Conservation (phyloP, 2,888 invertebrate species). For the Carterocephalus palaemon region DNA sequence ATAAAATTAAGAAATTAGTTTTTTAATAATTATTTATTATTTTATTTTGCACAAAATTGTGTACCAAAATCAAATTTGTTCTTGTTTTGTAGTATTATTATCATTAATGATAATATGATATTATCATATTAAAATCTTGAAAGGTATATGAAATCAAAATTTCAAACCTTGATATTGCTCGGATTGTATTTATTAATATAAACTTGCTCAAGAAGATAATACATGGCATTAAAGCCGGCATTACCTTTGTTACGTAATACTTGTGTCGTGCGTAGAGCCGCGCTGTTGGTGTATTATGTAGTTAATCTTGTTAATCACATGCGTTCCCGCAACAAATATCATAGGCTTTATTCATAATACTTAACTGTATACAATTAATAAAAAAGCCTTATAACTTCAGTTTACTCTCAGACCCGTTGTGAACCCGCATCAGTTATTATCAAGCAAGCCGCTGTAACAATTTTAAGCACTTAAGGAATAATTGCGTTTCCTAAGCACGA, state of each 20-base stretch:
- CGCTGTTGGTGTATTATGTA: slow-evolving; percentile 10
- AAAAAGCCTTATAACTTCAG: slow-evolving; percentile 11
- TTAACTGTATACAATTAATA: slow-evolving; percentile 6
- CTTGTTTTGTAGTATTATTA: too few species aligned
- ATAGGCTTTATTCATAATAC: slow-evolving; percentile 10
- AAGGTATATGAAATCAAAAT: too few species aligned
- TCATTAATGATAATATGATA: too few species aligned
- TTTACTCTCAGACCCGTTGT: slow-evolving; percentile 42
- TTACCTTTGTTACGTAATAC: slow-evolving; percentile 19
- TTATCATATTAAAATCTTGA: too few species aligned
- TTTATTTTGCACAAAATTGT: too few species aligned
- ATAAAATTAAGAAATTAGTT: too few species aligned
- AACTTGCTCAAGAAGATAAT: slow-evolving; percentile 5
- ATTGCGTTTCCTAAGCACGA: slow-evolving; percentile 73
- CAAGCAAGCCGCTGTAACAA: slow-evolving; percentile 66
- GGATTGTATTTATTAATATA: not conserved
- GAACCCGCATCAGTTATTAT: slow-evolving; percentile 64
- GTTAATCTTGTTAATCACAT: slow-evolving; percentile 18
- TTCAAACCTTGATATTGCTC: too few species aligned
- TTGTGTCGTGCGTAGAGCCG: slow-evolving; percentile 15
- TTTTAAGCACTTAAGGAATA: slow-evolving; percentile 66
- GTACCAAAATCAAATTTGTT: too few species aligned
- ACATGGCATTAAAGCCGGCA: slow-evolving; percentile 8
- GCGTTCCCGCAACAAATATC: slow-evolving; percentile 17
- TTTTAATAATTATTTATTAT: too few species aligned